A percentile compares a stretch with the other conserved stretches of the same genome.
Conservation (phyloP, 1,140 invertebrate genomes). For the Aradophagus sp. region DNA sequence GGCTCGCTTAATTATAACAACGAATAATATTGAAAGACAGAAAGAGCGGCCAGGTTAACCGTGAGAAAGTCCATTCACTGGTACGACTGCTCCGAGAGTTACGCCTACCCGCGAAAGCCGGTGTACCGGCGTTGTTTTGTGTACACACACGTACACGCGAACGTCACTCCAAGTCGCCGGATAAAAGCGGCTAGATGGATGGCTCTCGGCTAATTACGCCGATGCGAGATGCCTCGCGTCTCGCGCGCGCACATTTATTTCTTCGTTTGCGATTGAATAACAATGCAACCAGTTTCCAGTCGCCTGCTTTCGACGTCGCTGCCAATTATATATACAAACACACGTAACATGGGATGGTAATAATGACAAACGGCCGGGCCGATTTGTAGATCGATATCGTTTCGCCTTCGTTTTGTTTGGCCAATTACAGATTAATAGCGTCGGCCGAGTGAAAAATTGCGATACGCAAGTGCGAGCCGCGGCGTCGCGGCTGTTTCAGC, state of each 20-base stretch:
- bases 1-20: constrained; percentile 57
- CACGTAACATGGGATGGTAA: constrained; percentile 44
- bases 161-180: constrained; percentile 45
- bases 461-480: too few relatives aligned
- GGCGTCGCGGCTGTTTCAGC: too few relatives aligned
- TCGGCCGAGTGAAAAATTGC: background rate
- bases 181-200: constrained; percentile 55
- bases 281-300: constrained; percentile 42
- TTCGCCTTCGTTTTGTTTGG: background rate
- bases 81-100: constrained; percentile 56
- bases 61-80: constrained; percentile 62
- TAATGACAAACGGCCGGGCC: constrained; percentile 24
- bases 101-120: constrained; percentile 60
- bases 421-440: constrained; percentile 1
- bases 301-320: constrained; percentile 30
- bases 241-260: constrained; percentile 47
- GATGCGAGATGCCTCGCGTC: constrained; percentile 51
- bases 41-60: constrained; percentile 53
- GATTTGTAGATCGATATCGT: constrained; percentile 38
- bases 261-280: constrained; percentile 52
- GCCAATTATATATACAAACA: constrained; percentile 50
- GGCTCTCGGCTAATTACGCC: constrained; percentile 55
- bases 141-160: constrained; percentile 49
- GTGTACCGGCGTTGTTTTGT: constrained; percentile 50
- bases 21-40: constrained; percentile 58